Conservation (phyloP, 1,140 invertebrate genomes). For the Lordiphosa mommai region DNA sequence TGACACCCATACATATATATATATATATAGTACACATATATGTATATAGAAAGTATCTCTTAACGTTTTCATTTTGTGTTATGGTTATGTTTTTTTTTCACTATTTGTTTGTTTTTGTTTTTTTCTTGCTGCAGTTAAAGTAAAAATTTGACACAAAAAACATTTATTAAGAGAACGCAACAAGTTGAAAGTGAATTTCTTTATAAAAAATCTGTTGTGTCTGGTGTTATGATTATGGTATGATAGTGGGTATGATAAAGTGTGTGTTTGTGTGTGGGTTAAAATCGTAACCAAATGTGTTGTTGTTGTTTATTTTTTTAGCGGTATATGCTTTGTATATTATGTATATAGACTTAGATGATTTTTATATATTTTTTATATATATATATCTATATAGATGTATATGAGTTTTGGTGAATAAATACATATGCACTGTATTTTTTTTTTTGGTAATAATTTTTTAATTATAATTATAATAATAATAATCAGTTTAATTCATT, state of each 20-base stretch:
- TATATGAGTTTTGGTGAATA: constrained; percentile 63
- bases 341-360: constrained; percentile 31
- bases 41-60: constrained; percentile 40
- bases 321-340: constrained; percentile 44
- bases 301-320: constrained; percentile 24
- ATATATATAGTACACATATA: constrained; percentile 7
- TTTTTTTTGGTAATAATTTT: constrained; percentile 40
- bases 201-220: constrained; percentile 36
- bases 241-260: constrained; percentile 6
- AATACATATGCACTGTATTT: constrained; percentile 63
- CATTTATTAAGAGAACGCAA: constrained; percentile 75
- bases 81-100: constrained; percentile 21
- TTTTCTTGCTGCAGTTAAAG: constrained; percentile 40
- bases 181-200: constrained; percentile 56
- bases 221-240: constrained; percentile 10
- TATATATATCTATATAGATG: constrained; percentile 43
- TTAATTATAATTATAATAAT: constrained; percentile 48
- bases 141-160: constrained; percentile 73
- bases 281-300: neutral
- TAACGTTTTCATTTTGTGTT: constrained; percentile 22
- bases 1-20: constrained; percentile 6
- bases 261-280: constrained; percentile 4
- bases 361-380: constrained; percentile 37
- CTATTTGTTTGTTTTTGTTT: constrained; percentile 21
- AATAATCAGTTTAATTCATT: constrained; percentile 65